These are phyloP conservation scores for Euphydryas editha DNA, from an alignment of 2,888 invertebrate species.

Conservation along the genomic window DNA sequence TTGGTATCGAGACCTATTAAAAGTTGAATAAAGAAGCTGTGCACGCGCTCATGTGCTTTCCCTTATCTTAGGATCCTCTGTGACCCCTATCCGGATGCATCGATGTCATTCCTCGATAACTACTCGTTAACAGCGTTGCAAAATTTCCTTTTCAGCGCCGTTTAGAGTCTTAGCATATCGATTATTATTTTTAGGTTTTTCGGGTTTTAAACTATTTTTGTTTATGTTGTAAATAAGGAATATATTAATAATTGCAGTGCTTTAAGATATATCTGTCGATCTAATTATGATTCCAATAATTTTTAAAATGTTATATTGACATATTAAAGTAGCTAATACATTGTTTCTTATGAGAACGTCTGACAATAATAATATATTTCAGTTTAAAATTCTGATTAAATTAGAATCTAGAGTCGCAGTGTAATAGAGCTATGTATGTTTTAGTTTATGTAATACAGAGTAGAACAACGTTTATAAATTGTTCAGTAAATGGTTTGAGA, in stretches of 20 bases:
- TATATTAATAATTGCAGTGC: slow-evolving; percentile 27
- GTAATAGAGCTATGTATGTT: slow-evolving; percentile 39
- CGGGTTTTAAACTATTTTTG: slow-evolving; percentile 19
- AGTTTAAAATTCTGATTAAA: slow-evolving; percentile 33
- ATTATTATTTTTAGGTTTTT: slow-evolving; percentile 38
- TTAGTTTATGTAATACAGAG: slow-evolving; percentile 48
- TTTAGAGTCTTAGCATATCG: slow-evolving; percentile 48
- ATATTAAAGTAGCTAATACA: slow-evolving; percentile 7
- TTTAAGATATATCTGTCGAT: slow-evolving; percentile 45
- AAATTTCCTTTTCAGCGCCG: slow-evolving; percentile 59
- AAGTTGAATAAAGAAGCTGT: slow-evolving; percentile 69
- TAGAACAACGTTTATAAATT: slow-evolving; percentile 20
- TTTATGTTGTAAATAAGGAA: not conserved
- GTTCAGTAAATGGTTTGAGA: slow-evolving; percentile 14
- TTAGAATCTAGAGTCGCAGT: slow-evolving; percentile 43
- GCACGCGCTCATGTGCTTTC: slow-evolving; percentile 55
- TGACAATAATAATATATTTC: slow-evolving; percentile 31
- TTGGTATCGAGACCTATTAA: slow-evolving; percentile 65
- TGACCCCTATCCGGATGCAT: slow-evolving; percentile 73
- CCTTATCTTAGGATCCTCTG: slow-evolving; percentile 57
- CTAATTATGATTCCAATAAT: not conserved
- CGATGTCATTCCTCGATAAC: slow-evolving; percentile 73
- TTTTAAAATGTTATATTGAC: not conserved
- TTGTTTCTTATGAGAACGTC: slow-evolving; percentile 17
- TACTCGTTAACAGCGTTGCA: slow-evolving; percentile 65